Conservation (phyloP, 2,888 invertebrate species). For the Rotaria sp. region DNA sequence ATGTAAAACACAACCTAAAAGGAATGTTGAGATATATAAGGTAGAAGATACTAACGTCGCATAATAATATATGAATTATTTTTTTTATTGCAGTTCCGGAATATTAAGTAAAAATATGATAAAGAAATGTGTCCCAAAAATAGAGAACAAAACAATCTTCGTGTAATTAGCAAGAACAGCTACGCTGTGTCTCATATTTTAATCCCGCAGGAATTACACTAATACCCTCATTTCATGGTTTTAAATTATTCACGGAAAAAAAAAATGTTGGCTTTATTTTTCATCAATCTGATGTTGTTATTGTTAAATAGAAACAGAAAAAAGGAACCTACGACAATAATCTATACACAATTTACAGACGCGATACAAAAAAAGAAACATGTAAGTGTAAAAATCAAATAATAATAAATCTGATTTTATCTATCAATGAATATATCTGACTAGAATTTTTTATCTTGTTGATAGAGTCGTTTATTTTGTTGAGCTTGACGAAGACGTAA, state of each 20-base stretch:
- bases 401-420: background rate
- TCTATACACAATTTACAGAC: slow-evolving; percentile 11
- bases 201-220: too few species aligned
- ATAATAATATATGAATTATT: too few species aligned
- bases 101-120: too few species aligned
- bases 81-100: too few species aligned
- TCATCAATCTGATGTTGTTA: background rate
- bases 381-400: background rate
- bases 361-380: background rate
- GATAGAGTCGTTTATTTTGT: background rate
- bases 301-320: slow-evolving; percentile 2
- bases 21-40: too few species aligned
- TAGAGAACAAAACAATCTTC: too few species aligned
- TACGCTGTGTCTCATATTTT: too few species aligned
- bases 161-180: too few species aligned
- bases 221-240: background rate
- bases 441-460: slow-evolving; percentile 1
- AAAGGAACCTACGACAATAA: background rate
- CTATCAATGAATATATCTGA: background rate
- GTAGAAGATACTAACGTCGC: too few species aligned
- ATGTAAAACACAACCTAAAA: too few species aligned
- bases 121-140: too few species aligned
- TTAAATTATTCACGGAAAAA: background rate
- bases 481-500: slow-evolving; percentile 25
- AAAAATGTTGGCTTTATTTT: background rate